These are phyloP conservation scores for Palythoa caribaeorum DNA, from an alignment of 92 coral and sea anemone genomes.

Conservation along the genomic window DNA sequence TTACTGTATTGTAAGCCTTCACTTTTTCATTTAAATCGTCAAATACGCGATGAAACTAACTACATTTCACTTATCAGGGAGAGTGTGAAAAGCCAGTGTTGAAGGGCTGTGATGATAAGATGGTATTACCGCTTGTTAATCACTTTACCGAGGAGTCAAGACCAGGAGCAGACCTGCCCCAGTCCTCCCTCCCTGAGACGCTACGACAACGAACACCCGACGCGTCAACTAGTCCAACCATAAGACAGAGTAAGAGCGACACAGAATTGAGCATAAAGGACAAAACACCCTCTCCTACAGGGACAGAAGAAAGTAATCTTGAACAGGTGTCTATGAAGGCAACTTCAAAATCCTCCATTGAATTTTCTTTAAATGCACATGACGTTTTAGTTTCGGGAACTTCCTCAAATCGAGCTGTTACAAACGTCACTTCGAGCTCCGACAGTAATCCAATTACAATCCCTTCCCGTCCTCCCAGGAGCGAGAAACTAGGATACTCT, in stretches of 20 bases:
- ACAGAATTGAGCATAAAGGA: slow-evolving; percentile 69
- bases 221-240: slow-evolving; percentile 45
- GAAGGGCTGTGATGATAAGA: slow-evolving; percentile 44
- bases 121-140: slow-evolving; percentile 57
- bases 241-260: slow-evolving; percentile 84
- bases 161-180: slow-evolving; percentile 9
- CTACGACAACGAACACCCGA: slow-evolving; percentile 46
- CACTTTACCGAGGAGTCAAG: slow-evolving; percentile 43
- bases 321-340: slow-evolving; percentile 51
- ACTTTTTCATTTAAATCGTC: too few relatives aligned
- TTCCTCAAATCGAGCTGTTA: slow-evolving; percentile 32
- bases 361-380: slow-evolving; percentile 57
- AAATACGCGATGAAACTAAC: neutral
- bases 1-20: too few relatives aligned
- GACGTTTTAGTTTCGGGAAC: slow-evolving; percentile 40
- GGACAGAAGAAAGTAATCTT: slow-evolving; percentile 39
- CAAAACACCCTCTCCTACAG: slow-evolving; percentile 58
- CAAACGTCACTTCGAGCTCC: slow-evolving; percentile 29
- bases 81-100: slow-evolving; percentile 76
- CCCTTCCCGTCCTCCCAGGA: slow-evolving; percentile 35
- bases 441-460: slow-evolving; percentile 10
- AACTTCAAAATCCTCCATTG: slow-evolving; percentile 77
- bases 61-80: slow-evolving; percentile 13
- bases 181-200: slow-evolving; percentile 18
- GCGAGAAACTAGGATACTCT: slow-evolving; percentile 72